These are phyloP conservation scores for Hymenochirus boettgeri DNA, from an alignment of 2,113 vertebrate genomes.

Conservation along the genomic window DNA sequence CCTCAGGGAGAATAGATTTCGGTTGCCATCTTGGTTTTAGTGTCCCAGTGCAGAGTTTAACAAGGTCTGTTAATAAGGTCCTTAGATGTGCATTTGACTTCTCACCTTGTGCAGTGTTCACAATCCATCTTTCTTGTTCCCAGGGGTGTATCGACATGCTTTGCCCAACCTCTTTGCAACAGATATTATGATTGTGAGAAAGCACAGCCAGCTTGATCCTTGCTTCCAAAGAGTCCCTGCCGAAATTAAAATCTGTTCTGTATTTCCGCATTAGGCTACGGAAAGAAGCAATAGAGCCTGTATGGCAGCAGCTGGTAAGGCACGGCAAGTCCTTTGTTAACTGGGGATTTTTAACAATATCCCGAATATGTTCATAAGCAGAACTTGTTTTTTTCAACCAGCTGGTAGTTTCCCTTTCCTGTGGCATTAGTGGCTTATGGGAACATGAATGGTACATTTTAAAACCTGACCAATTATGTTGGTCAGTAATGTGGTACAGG, in stretches of 20 bases:
- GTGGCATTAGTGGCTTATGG: neutral
- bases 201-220: conserved; percentile 32
- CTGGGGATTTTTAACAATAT: neutral
- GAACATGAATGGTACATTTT: neutral
- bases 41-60: conserved; percentile 19
- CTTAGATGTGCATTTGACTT: conserved; percentile 15
- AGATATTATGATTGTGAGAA: neutral
- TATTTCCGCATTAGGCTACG: neutral
- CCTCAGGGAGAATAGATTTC: neutral
- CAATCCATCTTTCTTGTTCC: conserved; percentile 19
- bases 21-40: neutral
- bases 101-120: conserved; percentile 1
- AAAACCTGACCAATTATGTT: neutral
- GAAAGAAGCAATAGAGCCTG: neutral
- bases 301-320: neutral
- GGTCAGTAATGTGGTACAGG: neutral
- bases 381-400: neutral
- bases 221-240: conserved; percentile 9
- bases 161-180: conserved; percentile 20
- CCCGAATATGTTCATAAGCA: neutral
- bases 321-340: neutral
- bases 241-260: conserved; percentile 19
- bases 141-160: neutral
- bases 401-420: neutral
- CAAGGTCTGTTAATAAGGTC: neutral